Percentiles rank a stretch among this genome's conserved stretches.
phyloP scores from a whole-genome alignment of 2,113 vertebrate genomes.

The Rhinichthys klamathensis region DNA sequence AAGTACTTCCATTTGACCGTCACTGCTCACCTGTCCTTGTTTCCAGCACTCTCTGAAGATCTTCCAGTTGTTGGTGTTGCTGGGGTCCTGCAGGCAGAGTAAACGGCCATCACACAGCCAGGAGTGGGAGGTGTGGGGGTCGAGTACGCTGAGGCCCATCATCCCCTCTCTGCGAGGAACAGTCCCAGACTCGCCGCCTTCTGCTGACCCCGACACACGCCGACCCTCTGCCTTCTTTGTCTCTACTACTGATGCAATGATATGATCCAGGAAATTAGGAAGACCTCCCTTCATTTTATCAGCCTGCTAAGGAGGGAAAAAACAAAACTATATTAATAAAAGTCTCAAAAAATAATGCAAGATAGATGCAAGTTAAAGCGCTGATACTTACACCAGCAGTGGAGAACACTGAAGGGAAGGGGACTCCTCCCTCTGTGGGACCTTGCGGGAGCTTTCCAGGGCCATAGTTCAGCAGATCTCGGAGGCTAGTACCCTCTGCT shows the following conservation, averaged over 20 bases:
- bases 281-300: slow-evolving; percentile 92
- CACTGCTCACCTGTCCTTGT: slow-evolving; percentile 89
- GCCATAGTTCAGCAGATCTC: slow-evolving; percentile 95
- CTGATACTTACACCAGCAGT: slow-evolving; percentile 65
- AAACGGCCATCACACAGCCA: slow-evolving; percentile 98
- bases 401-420: slow-evolving; percentile 94
- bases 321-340: not conserved
- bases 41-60: slow-evolving; percentile 99
- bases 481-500: slow-evolving; percentile 93
- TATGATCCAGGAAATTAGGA: slow-evolving; percentile 97
- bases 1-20: not conserved
- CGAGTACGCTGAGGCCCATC: slow-evolving; percentile 95
- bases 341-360: not conserved
- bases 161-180: slow-evolving; percentile 86
- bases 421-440: slow-evolving; percentile 85
- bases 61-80: slow-evolving; percentile 99
- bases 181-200: slow-evolving; percentile 81
- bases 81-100: slow-evolving; percentile 95
- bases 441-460: slow-evolving; percentile 93
- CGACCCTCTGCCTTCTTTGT: slow-evolving; percentile 94
- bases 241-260: slow-evolving; percentile 98
- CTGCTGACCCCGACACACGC: slow-evolving; percentile 77
- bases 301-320: slow-evolving; percentile 67
- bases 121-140: slow-evolving; percentile 96
- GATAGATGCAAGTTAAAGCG: not conserved